A percentile compares a stretch with the other conserved stretches of the same genome.
Evolutionary conservation across 2,797 vertebrate species (phyloP).

Genomic region (Sebastes minor): DNA sequence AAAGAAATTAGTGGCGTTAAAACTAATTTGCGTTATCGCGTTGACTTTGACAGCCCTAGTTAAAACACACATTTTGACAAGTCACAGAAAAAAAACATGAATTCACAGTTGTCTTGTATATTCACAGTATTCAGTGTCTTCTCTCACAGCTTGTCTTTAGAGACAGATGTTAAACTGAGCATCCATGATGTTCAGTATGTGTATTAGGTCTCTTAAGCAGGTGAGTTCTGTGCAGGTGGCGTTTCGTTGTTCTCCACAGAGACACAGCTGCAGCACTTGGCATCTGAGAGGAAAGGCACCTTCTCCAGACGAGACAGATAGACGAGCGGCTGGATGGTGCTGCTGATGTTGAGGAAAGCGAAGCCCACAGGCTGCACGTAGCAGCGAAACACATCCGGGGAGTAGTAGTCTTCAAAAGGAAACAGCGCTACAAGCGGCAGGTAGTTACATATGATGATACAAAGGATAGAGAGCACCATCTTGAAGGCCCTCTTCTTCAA

Average conservation of each 20-base stretch:
- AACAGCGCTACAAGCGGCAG: slow-evolving; percentile 80
- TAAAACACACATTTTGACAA: not conserved
- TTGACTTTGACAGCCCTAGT: too few relatives aligned
- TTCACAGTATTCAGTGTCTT: not conserved
- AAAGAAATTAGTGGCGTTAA: too few relatives aligned
- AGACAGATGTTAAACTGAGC: not conserved
- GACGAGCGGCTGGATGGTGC: slow-evolving; percentile 82
- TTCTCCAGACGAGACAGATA: slow-evolving; percentile 81
- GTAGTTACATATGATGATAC: slow-evolving; percentile 81
- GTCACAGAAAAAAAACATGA: not conserved
- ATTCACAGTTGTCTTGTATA: not conserved
- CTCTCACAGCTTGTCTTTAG: not conserved
- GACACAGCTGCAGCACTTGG: slow-evolving; percentile 42
- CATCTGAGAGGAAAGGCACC: slow-evolving; percentile 70
- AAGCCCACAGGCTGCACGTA: slow-evolving; percentile 80
- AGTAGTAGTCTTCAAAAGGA: slow-evolving; percentile 81
- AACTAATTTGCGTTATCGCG: too few relatives aligned
- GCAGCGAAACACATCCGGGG: slow-evolving; percentile 74
- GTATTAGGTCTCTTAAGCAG: not conserved
- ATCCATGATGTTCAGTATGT: not conserved
- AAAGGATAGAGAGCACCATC: slow-evolving; percentile 79
- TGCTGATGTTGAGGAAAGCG: slow-evolving; percentile 83
- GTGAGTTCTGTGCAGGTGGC: not conserved
- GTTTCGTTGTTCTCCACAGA: slow-evolving; percentile 4
- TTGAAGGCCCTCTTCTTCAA: slow-evolving; percentile 86